Evolutionary conservation across 2,113 vertebrate species (phyloP).

Genomic region (Platanista minor): DNA sequence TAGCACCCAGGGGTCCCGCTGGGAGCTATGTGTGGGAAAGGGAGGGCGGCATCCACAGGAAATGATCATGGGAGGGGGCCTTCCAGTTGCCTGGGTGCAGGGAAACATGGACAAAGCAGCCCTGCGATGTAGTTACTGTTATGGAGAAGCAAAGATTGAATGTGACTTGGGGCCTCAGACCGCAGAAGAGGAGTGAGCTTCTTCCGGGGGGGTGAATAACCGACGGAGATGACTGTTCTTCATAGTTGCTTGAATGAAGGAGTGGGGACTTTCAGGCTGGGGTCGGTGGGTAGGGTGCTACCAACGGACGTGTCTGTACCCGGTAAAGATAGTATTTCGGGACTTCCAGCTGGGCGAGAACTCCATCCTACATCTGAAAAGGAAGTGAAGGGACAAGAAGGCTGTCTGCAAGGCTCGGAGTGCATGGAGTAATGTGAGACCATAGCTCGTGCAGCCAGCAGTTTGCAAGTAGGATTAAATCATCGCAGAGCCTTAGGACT

Average conservation of each 20-base stretch:
- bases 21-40: background rate
- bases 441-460: background rate
- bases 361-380: too few species aligned
- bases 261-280: background rate
- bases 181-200: background rate
- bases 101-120: too few species aligned
- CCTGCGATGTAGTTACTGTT: background rate
- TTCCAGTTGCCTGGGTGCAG: background rate
- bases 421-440: fast-evolving
- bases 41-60: fast-evolving
- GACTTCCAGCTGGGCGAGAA: too few species aligned
- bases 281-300: background rate
- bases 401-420: background rate
- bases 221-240: background rate
- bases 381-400: background rate
- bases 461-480: background rate
- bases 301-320: background rate
- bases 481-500: background rate
- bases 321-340: fast-evolving
- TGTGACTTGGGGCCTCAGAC: background rate
- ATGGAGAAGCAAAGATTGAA: fast-evolving
- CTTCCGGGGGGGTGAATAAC: background rate
- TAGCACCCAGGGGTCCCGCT: background rate
- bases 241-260: background rate
- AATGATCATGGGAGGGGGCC: fast-evolving